Base-by-base conservation (phyloP, 2,888 invertebrate genomes). In the Ametastegia equiseti region DNA sequence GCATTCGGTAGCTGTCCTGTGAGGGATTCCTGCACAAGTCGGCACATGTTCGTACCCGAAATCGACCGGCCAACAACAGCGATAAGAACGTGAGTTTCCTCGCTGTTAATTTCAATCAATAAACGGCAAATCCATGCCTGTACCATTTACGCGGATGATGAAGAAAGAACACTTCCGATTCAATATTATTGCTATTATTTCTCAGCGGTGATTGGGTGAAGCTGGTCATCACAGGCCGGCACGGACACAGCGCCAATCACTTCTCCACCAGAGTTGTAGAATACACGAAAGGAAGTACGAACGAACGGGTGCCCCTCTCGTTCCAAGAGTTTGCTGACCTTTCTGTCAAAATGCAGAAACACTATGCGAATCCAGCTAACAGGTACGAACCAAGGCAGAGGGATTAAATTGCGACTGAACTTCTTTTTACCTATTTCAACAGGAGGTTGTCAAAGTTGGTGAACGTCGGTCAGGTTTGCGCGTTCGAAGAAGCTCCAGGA, bases 1-100 rank as follows among this genome's bases (percentile, higher is more conserved):
- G 92, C 94, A 39, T 94, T 95, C 84, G 96, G 97, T 5, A 92
- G 92, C 80, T 97, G 97, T 88, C 92, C 92, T 2, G 92, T 94
- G 83, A 90, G 90, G 73, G 92, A 92, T 87, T 91, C 92, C 63
- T 96, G 96, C 86, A 84, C 89, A 23, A 92, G 93, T 73, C 93
- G 97, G 42, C 97, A 97, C 89, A 91, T 92, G 0, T 85, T 94
- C 5, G 90, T 96, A 13, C 92, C 93, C 81, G 90, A 93, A 6
- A 92, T 92, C 30, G 93, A 95, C 84, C 92, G 93, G 80, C 92
- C 93, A 4, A 91, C 92, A n/a, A 89, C 92, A 15, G 90, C 93
- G 89, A 90, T 95, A 80, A 83, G 85, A 82, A 84, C 84, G 88
- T 89, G 69, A 84, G 85, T 82, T 33, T 0, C 13, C 47, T 30